Percentiles rank a stretch among this genome's conserved stretches.
Conservation (phyloP, 2,797 vertebrate species). For the Catostomus latipinnis region DNA sequence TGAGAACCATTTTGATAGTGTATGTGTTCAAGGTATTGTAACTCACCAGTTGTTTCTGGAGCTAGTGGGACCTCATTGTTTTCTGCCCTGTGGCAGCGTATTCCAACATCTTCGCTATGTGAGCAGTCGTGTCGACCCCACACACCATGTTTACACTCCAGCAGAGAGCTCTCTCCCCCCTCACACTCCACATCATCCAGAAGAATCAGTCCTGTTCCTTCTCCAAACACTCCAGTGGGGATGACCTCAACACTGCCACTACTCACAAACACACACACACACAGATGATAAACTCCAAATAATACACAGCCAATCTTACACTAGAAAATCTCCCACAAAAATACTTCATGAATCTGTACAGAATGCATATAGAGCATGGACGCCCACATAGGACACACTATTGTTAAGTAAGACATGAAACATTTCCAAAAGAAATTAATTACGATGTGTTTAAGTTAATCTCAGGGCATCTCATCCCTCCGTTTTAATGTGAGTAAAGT, state of each 20-base stretch:
- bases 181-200: conserved; percentile 89
- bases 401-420: too few relatives aligned
- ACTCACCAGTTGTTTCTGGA: conserved; percentile 54
- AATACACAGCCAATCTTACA: background rate
- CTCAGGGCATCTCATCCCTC: too few relatives aligned
- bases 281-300: conserved; percentile 4
- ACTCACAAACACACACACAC: conserved; percentile 4
- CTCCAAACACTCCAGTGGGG: conserved; percentile 77
- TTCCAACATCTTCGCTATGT: conserved; percentile 89
- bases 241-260: conserved; percentile 79
- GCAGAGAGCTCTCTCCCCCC: conserved; percentile 87
- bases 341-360: background rate
- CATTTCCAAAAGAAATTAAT: too few relatives aligned
- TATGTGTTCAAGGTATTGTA: background rate
- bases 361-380: background rate
- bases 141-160: conserved; percentile 86
- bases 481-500: too few relatives aligned
- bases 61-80: conserved; percentile 78
- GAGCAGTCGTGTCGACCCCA: conserved; percentile 95
- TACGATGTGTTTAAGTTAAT: too few relatives aligned
- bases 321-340: background rate
- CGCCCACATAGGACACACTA: background rate
- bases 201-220: conserved; percentile 86
- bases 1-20: too few relatives aligned
- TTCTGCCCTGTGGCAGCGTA: conserved; percentile 80